Conservation (phyloP, 2,888 invertebrate genomes). For the Carterocephalus palaemon region DNA sequence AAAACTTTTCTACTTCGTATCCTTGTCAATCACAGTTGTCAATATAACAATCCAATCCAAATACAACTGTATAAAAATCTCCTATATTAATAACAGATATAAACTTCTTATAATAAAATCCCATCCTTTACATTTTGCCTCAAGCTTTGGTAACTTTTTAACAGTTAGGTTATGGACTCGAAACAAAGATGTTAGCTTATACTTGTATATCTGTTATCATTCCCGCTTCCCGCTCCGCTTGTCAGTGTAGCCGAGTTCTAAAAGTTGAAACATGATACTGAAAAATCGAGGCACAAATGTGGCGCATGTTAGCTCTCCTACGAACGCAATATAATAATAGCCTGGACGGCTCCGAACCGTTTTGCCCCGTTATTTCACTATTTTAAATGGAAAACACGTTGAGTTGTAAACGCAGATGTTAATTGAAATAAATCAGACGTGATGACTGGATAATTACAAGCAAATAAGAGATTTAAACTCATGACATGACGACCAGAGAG, state of each 20-base stretch:
- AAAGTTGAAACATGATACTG: conserved; percentile 46
- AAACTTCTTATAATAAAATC: too few species aligned
- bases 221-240: conserved; percentile 17
- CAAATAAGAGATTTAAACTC: background rate
- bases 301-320: conserved; percentile 39
- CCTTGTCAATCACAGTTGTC: too few species aligned
- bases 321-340: conserved; percentile 27
- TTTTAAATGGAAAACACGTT: conserved; percentile 4
- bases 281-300: conserved; percentile 50
- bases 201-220: too few species aligned
- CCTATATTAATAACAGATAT: too few species aligned
- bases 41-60: too few species aligned
- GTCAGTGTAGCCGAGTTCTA: background rate
- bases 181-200: too few species aligned
- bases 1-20: too few species aligned
- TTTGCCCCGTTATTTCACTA: background rate
- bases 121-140: too few species aligned
- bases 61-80: too few species aligned
- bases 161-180: too few species aligned
- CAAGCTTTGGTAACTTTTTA: too few species aligned
- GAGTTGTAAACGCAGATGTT: conserved; percentile 1
- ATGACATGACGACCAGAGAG: background rate
- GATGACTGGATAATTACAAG: conserved; percentile 2
- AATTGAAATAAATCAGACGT: conserved; percentile 2
- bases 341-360: background rate